Percentiles rank a stretch among this genome's conserved stretches.
Conservation (phyloP, 2,113 vertebrate species). For the Anas platyrhynchos region DNA sequence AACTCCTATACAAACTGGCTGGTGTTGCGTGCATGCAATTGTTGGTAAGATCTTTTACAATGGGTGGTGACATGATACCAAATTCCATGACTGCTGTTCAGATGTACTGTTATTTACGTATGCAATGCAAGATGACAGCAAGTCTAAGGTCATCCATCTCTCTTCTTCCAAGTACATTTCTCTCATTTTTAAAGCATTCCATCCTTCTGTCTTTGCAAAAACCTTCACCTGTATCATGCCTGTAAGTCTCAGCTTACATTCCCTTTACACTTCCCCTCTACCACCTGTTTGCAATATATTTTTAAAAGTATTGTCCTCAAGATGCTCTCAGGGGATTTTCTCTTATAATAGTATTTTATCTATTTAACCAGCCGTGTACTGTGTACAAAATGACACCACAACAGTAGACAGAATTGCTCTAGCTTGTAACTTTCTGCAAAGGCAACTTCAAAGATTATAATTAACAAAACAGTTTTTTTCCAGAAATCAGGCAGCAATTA, state of each 20-base stretch:
- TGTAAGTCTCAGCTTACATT: neutral
- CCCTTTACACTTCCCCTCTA: neutral
- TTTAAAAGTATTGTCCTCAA: neutral
- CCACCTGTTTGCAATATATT: neutral
- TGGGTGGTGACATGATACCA: neutral
- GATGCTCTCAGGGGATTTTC: neutral
- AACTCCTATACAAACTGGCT: neutral
- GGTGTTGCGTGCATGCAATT: neutral
- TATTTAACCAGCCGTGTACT: neutral
- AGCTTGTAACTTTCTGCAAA: neutral
- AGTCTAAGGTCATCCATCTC: neutral
- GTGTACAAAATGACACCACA: neutral
- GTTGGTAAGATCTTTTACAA: neutral
- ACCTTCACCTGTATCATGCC: neutral
- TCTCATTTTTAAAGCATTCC: neutral
- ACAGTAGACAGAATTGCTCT: neutral
- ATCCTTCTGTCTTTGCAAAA: neutral
- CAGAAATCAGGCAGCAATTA: neutral
- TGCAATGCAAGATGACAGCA: fast-evolving
- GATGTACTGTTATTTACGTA: neutral
- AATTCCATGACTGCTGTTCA: neutral
- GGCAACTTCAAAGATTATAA: neutral
- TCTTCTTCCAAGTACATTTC: neutral
- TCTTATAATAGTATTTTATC: neutral
- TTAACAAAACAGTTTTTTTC: neutral